A percentile compares a stretch with the other conserved stretches of the same genome.
phyloP scores from a whole-genome alignment of 2,113 vertebrate genomes.

The Rana temporaria region DNA sequence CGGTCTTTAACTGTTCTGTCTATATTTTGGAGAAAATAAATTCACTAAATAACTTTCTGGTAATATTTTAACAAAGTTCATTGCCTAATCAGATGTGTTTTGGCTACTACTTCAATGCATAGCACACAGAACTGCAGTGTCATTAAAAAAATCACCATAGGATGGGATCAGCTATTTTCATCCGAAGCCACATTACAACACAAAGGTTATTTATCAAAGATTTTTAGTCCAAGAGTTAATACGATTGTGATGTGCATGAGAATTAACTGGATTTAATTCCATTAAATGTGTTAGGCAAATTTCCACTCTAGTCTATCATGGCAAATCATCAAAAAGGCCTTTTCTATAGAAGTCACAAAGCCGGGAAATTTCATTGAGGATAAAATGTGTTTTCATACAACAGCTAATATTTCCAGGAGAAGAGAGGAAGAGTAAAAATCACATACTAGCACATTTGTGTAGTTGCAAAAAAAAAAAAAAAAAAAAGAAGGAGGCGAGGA shows the following conservation, averaged over 20 bases:
- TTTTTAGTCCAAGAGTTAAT: constrained; percentile 3
- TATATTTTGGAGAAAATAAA: not conserved
- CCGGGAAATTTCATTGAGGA: not conserved
- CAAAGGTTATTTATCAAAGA: not conserved
- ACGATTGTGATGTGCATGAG: not conserved
- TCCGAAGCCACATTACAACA: not conserved
- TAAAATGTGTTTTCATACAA: not conserved
- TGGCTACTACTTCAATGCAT: not conserved
- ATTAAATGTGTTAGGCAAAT: not conserved
- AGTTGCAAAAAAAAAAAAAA: not conserved
- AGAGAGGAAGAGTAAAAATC: not conserved
- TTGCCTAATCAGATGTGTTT: constrained; percentile 6
- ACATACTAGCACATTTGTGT: not conserved
- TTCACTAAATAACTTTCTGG: not conserved
- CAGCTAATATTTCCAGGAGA: not conserved
- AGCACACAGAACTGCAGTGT: constrained; percentile 8
- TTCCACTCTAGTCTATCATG: not conserved
- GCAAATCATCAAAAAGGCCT: not conserved
- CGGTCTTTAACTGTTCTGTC: no score
- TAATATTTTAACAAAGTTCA: constrained; percentile 6
- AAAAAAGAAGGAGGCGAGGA: not conserved
- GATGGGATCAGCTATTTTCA: constrained; percentile 19
- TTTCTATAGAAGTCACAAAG: not conserved
- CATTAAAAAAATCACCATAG: constrained; percentile 35
- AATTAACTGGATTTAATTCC: not conserved